Base-by-base conservation (phyloP, 2,888 invertebrate species). In the Serrognathus titanus region DNA sequence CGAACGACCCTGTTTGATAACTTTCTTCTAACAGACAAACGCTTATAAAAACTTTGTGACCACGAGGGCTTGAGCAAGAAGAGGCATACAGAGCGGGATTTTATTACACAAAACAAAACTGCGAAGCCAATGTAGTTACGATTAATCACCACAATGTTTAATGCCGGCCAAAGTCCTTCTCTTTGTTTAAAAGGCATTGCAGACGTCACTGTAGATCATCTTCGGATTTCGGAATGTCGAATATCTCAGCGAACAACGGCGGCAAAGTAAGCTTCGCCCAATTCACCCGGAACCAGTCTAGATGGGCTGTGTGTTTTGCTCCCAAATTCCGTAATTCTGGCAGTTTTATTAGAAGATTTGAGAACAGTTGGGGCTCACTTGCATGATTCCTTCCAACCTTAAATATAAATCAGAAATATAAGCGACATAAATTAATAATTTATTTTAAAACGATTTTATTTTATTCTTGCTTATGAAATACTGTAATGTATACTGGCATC, bases 181-280 rank as follows among this genome's bases (percentile, higher is more conserved):
- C 31, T 47, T 10, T 24, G 39, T 40, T 5, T 24, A 48, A 48
- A 45, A 9, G 16, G 39, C 43, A n/a, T 41, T 39, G 11, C 38
- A 40, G 40, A 12, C 58, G 67, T 77, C 74, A 78, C 75, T 78
- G 77, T 55, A 78, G 74, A 73, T 89, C 89, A 71, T 89, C 89
- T 74, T 88, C 89, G 70, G 85, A 84, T 77, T 89, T 92, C 65
- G 94, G 93, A 79, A 97, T 95, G 84, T 97, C 97, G 80, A 95
- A 97, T 69, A 97, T 94, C 80, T 97, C 97, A 37, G 96, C 90
- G 79, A 95, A 97, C 53, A 97, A 85, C 2, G 96, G 94, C 47
- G 97, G 97, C 69, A 97, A 83, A 61, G 89, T 83, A 57, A 92
- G 83, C 69, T 87, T 86, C 57, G 85, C 85, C 95, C 95, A 96